Percentiles rank a stretch among this genome's conserved stretches.
Conservation (phyloP, 2,797 vertebrate genomes). For the Aldrovandia affinis region DNA sequence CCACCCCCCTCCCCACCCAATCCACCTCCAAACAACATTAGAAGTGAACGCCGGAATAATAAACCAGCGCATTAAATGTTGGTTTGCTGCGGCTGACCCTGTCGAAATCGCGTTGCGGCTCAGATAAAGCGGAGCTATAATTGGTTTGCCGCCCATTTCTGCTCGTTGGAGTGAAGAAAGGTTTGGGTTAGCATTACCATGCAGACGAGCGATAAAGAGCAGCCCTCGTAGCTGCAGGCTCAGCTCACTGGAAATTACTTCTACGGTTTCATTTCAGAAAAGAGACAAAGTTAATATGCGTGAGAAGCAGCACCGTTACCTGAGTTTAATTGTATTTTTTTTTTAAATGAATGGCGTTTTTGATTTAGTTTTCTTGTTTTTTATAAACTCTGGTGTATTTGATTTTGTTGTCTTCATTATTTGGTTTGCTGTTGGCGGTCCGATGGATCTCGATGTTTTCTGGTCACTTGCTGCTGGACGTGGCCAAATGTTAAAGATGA, state of each 20-base stretch:
- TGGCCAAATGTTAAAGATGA: background rate
- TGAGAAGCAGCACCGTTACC: background rate
- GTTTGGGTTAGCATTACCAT: conserved; percentile 65
- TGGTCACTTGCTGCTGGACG: background rate
- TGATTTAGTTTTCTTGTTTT: background rate
- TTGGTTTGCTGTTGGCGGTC: background rate
- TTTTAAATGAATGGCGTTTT: background rate
- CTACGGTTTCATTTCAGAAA: conserved; percentile 6
- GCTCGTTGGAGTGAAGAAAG: conserved; percentile 52
- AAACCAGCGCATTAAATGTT: conserved; percentile 58
- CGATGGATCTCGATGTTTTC: background rate
- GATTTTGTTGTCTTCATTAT: background rate
- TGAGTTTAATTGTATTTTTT: conserved; percentile 14
- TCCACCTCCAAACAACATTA: background rate
- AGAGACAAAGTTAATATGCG: conserved; percentile 7
- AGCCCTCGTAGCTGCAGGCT: conserved; percentile 54
- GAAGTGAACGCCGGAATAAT: conserved; percentile 19
- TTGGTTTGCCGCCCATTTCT: conserved; percentile 71
- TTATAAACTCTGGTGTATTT: background rate
- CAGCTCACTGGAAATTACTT: conserved; percentile 52
- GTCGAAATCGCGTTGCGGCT: conserved; percentile 59
- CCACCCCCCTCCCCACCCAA: background rate
- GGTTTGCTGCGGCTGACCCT: conserved; percentile 63
- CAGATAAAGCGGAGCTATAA: conserved; percentile 69
- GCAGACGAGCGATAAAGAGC: conserved; percentile 57